Evolutionary conservation across 2,888 invertebrate genomes (phyloP), one percentile per base, ranked within the genome.

Genomic region (Flexamia atlantica): DNA sequence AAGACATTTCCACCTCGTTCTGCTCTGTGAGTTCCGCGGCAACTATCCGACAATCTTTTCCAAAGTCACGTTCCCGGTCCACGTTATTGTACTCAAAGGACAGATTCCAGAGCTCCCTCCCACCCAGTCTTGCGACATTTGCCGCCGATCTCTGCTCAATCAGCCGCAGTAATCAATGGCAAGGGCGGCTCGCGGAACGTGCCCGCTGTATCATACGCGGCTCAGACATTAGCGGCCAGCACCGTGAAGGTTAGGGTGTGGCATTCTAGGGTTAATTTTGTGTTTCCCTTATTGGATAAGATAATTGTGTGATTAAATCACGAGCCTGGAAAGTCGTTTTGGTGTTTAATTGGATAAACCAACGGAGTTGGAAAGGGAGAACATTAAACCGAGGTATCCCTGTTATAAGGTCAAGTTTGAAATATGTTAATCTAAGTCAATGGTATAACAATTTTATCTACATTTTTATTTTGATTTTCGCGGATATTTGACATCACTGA

Each of bases 1-100:
- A 30, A 7, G 64, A 64, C 20, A 23, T 64, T 28, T 64, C 14
- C 57, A 57, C 64, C 57, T 57, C 64, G 53, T 46, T 46, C 46
- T 17, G 7, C n/a, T n/a, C 46, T 17, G n/a, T 12, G 10, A 46
- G 46, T 53, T 10, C 2, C 30, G 30, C 28, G 64, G 64, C 28
- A 64, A 30, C 64, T 12, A 30, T 30, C 28, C 64, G 64, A 64
- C n/a, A 28, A 64, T 28, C 57, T 12, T 28, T 12, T 64, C 30
- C 64, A 64, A 60, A 64, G 64, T 64, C 64, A 64, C 64, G 64
- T 64, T 30, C 57, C 30, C 4, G 30, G 64, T 14, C 30, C 64
- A 64, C 64, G 64, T 64, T 64, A 64, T 64, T 64, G 64, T 64
- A 30, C 64, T 64, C 64, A 64, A 64, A 64, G 64, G 64, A 64